Evolutionary conservation across 2,888 invertebrate genomes (phyloP), one percentile per base, ranked within the genome.

Genomic region (Rotaria socialis): DNA sequence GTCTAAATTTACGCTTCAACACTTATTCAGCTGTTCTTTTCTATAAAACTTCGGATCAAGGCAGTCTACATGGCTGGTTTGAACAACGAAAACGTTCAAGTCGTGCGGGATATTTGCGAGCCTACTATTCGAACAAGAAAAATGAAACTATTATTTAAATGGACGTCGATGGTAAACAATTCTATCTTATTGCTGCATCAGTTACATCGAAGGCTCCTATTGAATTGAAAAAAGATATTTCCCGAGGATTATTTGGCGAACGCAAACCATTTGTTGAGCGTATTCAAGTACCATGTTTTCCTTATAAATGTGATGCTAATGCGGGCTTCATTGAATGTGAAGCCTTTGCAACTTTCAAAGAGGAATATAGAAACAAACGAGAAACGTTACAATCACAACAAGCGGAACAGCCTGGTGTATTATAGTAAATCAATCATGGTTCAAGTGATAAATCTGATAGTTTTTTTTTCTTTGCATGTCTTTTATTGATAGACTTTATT

Each of bases 181-280:
- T 67, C 35, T 67, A 67, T 67, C 67, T 67, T 14, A n/a, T 67
- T 67, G 67, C 67, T 27, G 27, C 67, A 67, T 35, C 67, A 35
- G 3, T 16, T 14, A 35, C 67, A 35, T 67, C 67, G 11, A 27
- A 67, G 35, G 5, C 67, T 16, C 67, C 35, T 27, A 35, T n/a
- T 35, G 35, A 67, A 67, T 16, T 67, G 58, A 67, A 67, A 35
- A 67, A 67, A 35, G 67, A 67, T 35, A 67, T 67, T 67, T 16
- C 67, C 8, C 27, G 6, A 67, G 67, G 67, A 35, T 16, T 67
- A 35, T 67, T 35, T 11, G 27, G 67, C 11, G 67, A 67, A 67
- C n/a, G 67, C 0, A 27, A 35, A 27, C 2, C 8, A 35, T 67
- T 67, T 67, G 4, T 35, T 5, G 67, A 67, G 6, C 67, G 67